These are phyloP conservation scores for Cantharis lateralis DNA, from an alignment of 2,888 invertebrate species.

Conservation along the genomic window DNA sequence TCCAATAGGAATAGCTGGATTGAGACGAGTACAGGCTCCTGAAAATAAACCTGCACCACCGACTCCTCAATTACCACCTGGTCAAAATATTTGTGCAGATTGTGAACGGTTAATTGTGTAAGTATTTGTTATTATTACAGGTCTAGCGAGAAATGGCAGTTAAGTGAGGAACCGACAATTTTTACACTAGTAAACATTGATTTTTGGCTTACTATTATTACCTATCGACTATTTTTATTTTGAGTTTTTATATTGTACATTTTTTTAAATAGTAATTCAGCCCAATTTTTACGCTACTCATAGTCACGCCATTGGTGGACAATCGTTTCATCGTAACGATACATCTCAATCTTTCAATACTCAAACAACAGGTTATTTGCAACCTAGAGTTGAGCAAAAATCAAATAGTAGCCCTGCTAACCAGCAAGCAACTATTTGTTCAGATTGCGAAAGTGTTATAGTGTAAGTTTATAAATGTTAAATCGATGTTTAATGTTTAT, in stretches of 20 bases:
- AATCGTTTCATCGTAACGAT: constrained; percentile 61
- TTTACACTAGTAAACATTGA: constrained; percentile 16
- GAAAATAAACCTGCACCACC: constrained; percentile 65
- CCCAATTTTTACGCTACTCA: constrained; percentile 75
- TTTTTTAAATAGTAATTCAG: constrained; percentile 46
- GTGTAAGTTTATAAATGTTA: constrained; percentile 71
- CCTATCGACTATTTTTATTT: neutral
- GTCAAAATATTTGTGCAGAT: constrained; percentile 94
- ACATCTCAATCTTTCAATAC: constrained; percentile 50
- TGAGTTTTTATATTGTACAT: constrained; percentile 23
- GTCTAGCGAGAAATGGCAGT: neutral
- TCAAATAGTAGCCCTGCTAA: constrained; percentile 47
- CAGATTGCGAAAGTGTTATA: constrained; percentile 84
- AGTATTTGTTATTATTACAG: constrained; percentile 59
- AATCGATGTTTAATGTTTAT: constrained; percentile 29
- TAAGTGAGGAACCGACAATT: constrained; percentile 7
- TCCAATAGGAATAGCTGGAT: constrained; percentile 60
- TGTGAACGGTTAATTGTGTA: constrained; percentile 98
- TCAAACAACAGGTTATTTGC: constrained; percentile 39
- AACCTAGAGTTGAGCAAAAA: constrained; percentile 49
- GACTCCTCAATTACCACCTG: constrained; percentile 77
- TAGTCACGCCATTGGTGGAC: constrained; percentile 75
- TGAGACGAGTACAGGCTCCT: constrained; percentile 78
- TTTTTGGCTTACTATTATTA: constrained; percentile 7
- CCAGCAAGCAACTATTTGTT: constrained; percentile 71